Evolutionary conservation across 2,888 invertebrate species (phyloP), one percentile per base, ranked within the genome.

Genomic region (Rhagophthalmus giganteus): DNA sequence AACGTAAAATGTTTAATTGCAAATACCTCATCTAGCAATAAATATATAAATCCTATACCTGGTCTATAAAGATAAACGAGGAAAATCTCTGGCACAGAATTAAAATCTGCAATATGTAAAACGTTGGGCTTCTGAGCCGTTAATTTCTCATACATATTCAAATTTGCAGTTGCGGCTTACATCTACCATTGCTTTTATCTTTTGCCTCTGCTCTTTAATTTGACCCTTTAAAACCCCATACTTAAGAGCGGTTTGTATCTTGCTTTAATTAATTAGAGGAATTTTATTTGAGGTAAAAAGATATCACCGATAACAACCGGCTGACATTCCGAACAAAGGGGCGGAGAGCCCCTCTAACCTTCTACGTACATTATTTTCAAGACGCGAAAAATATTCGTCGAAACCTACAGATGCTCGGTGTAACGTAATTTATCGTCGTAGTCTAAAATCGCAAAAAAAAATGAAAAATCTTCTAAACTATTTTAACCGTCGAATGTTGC

Each of bases 91-190:
- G 27, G 37, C 35, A 42, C 16, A 37, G 37, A 42, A 52, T 52
- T 47, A 52, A 52, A 52, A 47, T 47, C 46, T 52, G 52, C 52
- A 47, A 52, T 52, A 52, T 52, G 46, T 47, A 52, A 47, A 52
- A 52, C 47, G 52, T 46, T 42, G 52, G 52, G 46, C 41, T 46
- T 37, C 52, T 42, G 52, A 52, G 52, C 44, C 52, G 46, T 50
- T 54, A 54, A 54, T 54, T 54, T 54, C 50, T 54, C 50, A 50
- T 54, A 50, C 54, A 54, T 54, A 50, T 54, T 54, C 54, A 54
- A 46, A 46, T 42, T 50, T 35, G 41, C 42, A 33, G 41, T 45
- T 46, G 50, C 46, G 54, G 50, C 34, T 50, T 50, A 38, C 46
- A 50, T 42, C 31, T 50, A 47, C 54, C 46, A 46, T 41, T 42